Conservation (phyloP, 2,113 vertebrate species). For the Tonatia bakeri region DNA sequence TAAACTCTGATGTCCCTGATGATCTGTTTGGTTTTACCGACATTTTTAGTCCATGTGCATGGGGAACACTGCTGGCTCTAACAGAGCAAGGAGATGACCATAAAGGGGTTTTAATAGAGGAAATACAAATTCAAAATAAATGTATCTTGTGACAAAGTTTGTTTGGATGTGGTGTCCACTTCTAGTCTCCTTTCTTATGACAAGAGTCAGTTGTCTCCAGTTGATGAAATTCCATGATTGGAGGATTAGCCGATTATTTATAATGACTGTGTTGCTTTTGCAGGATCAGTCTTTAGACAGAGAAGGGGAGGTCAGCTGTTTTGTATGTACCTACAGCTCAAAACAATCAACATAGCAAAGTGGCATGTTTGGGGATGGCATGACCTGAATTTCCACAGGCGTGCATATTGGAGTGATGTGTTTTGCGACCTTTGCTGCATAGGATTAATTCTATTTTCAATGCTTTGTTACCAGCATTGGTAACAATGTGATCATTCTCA, state of each 20-base stretch:
- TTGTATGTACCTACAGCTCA: no score
- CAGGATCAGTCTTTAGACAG: neutral
- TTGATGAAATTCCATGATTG: neutral
- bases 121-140: neutral
- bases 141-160: neutral
- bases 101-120: neutral
- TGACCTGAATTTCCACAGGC: neutral
- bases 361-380: neutral
- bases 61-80: neutral
- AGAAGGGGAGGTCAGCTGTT: neutral
- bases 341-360: neutral
- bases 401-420: neutral
- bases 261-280: neutral
- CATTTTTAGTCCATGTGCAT: fast-evolving
- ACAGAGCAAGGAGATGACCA: neutral
- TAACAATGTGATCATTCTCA: neutral
- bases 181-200: neutral
- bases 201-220: neutral
- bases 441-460: neutral
- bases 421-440: neutral
- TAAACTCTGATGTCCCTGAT: fast-evolving
- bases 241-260: neutral
- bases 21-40: neutral
- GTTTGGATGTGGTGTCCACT: neutral
- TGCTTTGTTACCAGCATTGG: neutral